phyloP scores from a whole-genome alignment of 1,140 invertebrate genomes.

The Macrocentrus cingulum region DNA sequence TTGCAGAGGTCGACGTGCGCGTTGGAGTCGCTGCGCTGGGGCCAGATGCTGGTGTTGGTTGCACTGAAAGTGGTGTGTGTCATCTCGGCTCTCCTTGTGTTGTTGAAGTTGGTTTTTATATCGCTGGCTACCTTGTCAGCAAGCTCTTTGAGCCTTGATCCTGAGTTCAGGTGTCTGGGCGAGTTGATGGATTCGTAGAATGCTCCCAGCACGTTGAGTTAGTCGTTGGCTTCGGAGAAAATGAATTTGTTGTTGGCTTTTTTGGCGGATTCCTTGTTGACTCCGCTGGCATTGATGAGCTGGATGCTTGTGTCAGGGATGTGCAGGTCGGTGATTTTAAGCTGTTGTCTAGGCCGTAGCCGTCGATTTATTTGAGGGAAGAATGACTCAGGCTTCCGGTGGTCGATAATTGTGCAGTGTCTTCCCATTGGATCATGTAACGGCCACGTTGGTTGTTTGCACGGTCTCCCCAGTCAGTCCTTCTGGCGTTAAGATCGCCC shows the following conservation, averaged over 20 bases:
- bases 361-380: constrained; percentile 18
- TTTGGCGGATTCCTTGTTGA: not conserved
- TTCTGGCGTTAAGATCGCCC: constrained; percentile 13
- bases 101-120: constrained; percentile 1
- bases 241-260: constrained; percentile 10
- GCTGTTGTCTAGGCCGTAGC: constrained; percentile 6
- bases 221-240: constrained; percentile 15
- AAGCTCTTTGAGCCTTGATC: not conserved
- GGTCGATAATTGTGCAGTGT: not conserved
- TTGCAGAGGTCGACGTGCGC: not conserved
- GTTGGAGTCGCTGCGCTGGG: not conserved
- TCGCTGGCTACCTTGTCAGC: not conserved
- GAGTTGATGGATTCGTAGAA: constrained; percentile 14
- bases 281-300: not conserved
- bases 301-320: constrained; percentile 10
- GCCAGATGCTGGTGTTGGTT: not conserved
- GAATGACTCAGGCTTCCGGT: constrained; percentile 4
- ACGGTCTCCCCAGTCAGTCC: constrained; percentile 11
- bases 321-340: constrained; percentile 11
- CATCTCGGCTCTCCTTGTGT: not conserved
- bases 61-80: constrained; percentile 1
- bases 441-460: constrained; percentile 3
- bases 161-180: constrained; percentile 4
- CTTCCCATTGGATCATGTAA: constrained; percentile 1
- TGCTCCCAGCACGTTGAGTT: constrained; percentile 14